Evolutionary conservation across 1,140 invertebrate genomes (phyloP).

Genomic region (Pseudachorutes palmiensis): DNA sequence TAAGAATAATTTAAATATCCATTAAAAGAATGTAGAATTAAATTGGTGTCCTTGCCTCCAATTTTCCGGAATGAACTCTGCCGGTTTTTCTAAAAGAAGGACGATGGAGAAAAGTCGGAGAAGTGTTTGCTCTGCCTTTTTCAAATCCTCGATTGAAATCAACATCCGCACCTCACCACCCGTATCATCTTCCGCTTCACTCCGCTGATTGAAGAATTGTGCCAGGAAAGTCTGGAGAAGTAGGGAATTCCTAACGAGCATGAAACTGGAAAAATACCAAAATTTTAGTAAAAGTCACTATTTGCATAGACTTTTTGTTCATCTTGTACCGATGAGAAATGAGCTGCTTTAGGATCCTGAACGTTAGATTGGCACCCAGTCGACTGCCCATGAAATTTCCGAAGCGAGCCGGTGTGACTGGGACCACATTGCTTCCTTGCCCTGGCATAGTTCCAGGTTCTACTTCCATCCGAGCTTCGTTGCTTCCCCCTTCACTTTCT

Average conservation of each 20-base stretch:
- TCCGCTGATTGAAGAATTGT: constrained; percentile 18
- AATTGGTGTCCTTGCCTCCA: neutral
- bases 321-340: constrained; percentile 25
- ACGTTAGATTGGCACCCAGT: constrained; percentile 31
- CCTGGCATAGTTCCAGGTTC: too few relatives aligned
- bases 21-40: neutral
- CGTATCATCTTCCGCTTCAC: too few relatives aligned
- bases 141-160: constrained; percentile 12
- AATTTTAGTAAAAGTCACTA: neutral
- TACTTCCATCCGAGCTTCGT: too few relatives aligned
- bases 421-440: neutral
- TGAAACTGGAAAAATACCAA: constrained; percentile 23
- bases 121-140: constrained; percentile 9
- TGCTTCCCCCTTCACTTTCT: constrained; percentile 24
- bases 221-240: constrained; percentile 26
- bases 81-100: constrained; percentile 17
- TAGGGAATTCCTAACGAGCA: constrained; percentile 26
- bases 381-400: constrained; percentile 33
- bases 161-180: constrained; percentile 26
- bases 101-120: constrained; percentile 24
- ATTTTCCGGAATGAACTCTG: constrained; percentile 21
- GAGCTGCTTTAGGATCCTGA: constrained; percentile 27
- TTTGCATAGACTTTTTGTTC: neutral
- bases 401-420: neutral
- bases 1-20: neutral